Evolutionary conservation across 92 coral and sea anemone genomes (phyloP).

Genomic region (Galaxea fascicularis): DNA sequence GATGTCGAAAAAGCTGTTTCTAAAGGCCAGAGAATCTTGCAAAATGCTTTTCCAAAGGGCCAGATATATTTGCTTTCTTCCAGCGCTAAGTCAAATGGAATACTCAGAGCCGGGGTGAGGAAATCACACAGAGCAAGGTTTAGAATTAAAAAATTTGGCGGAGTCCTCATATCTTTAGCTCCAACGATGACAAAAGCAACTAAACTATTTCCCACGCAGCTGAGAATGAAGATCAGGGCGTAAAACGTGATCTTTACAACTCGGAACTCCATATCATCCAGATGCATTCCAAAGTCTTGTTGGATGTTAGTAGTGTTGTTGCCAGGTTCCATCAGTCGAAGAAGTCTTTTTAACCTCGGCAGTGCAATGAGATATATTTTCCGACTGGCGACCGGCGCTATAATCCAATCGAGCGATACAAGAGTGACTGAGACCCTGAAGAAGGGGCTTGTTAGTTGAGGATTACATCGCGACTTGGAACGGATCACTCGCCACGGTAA

Average conservation of each 20-base stretch:
- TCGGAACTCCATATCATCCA: constrained; percentile 58
- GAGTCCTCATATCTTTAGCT: constrained; percentile 67
- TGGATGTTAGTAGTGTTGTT: constrained; percentile 5
- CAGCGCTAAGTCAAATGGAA: constrained; percentile 84
- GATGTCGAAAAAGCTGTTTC: constrained; percentile 75
- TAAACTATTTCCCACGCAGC: constrained; percentile 72
- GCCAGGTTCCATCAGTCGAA: background rate
- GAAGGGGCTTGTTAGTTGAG: no score
- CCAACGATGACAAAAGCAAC: constrained; percentile 70
- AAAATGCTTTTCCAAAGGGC: constrained; percentile 76
- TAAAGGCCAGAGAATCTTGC: constrained; percentile 76
- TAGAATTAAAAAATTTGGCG: constrained; percentile 73
- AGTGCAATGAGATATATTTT: background rate
- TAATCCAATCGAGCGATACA: no score
- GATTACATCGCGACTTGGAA: no score
- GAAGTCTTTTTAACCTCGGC: background rate
- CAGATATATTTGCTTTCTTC: constrained; percentile 66
- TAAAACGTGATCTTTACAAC: constrained; percentile 63
- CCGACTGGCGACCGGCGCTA: no score
- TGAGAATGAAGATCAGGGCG: constrained; percentile 50
- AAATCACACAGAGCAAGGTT: constrained; percentile 85
- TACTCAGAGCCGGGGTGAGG: constrained; percentile 72
- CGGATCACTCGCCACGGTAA: no score
- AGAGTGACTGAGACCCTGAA: no score
- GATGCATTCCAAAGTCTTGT: background rate